Conservation (phyloP, 2,113 vertebrate genomes). For the Ammospiza caudacuta region DNA sequence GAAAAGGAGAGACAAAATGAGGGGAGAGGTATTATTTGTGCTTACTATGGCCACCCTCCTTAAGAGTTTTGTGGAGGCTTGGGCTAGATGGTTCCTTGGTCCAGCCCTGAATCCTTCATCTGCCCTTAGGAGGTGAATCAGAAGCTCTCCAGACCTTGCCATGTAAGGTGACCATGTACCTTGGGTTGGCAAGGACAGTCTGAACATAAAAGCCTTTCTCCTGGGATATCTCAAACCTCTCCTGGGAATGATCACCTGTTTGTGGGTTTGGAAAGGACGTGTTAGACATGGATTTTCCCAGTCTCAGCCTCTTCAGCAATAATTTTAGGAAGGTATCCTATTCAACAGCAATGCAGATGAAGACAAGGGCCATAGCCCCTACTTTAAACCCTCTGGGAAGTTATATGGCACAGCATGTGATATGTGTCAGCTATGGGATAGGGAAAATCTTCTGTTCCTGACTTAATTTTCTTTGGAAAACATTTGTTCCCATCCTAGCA, state of each 20-base stretch:
- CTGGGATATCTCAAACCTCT: neutral
- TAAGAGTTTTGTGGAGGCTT: neutral
- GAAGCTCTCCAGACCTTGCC: neutral
- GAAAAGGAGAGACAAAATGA: neutral
- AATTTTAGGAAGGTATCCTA: neutral
- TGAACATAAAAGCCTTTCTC: neutral
- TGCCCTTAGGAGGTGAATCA: neutral
- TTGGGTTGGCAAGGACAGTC: neutral
- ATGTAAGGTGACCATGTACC: neutral
- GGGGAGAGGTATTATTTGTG: neutral
- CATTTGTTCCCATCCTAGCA: neutral
- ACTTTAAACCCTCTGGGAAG: neutral
- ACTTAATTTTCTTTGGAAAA: neutral
- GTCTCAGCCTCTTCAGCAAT: neutral
- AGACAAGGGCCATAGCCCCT: neutral
- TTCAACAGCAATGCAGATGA: neutral
- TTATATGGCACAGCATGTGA: neutral
- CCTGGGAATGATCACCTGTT: neutral
- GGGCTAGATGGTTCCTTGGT: neutral
- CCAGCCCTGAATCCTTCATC: neutral
- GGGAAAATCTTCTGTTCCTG: neutral
- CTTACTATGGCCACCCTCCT: neutral
- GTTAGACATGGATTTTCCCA: neutral
- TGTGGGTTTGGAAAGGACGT: neutral
- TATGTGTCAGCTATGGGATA: accelerated